A percentile compares a stretch with the other conserved stretches of the same genome.
These are phyloP conservation scores for Therioaphis trifolii DNA, from an alignment of 2,888 invertebrate genomes.

Conservation along the genomic window DNA sequence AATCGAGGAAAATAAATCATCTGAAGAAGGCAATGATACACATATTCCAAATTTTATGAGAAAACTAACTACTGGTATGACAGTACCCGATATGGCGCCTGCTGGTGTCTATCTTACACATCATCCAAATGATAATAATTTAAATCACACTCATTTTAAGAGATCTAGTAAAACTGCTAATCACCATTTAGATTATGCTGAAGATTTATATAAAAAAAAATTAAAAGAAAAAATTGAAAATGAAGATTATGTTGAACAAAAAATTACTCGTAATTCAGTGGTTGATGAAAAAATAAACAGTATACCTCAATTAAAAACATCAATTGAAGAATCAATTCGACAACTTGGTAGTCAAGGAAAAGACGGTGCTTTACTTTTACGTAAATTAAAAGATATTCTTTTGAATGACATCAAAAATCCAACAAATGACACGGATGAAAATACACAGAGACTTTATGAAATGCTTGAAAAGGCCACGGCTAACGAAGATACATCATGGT, in stretches of 20 bases:
- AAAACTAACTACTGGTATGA: constrained; percentile 73
- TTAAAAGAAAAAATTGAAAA: constrained; percentile 57
- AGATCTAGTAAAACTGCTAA: constrained; percentile 65
- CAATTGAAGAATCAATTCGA: constrained; percentile 63
- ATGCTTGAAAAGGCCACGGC: constrained; percentile 47
- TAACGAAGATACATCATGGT: constrained; percentile 64
- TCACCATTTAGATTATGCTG: constrained; percentile 65
- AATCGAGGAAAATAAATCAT: constrained; percentile 73
- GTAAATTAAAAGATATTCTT: constrained; percentile 55
- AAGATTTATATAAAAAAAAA: constrained; percentile 64
- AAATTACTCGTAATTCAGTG: constrained; percentile 43
- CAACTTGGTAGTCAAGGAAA: constrained; percentile 74
- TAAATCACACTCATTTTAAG: constrained; percentile 21
- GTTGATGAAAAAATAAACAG: constrained; percentile 33
- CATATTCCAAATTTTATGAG: constrained; percentile 71
- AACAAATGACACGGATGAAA: constrained; percentile 70
- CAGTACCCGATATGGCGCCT: constrained; percentile 47
- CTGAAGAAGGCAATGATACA: constrained; percentile 67
- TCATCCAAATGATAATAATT: constrained; percentile 16
- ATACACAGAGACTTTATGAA: constrained; percentile 26
- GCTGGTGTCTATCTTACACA: constrained; percentile 22
- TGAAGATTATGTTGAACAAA: constrained; percentile 57
- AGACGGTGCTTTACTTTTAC: constrained; percentile 65
- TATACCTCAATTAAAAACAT: constrained; percentile 62
- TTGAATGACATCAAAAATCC: constrained; percentile 68